Evolutionary conservation across 2,888 invertebrate genomes (phyloP), one percentile per base, ranked within the genome.

Genomic region (Metopia argyrocephala): DNA sequence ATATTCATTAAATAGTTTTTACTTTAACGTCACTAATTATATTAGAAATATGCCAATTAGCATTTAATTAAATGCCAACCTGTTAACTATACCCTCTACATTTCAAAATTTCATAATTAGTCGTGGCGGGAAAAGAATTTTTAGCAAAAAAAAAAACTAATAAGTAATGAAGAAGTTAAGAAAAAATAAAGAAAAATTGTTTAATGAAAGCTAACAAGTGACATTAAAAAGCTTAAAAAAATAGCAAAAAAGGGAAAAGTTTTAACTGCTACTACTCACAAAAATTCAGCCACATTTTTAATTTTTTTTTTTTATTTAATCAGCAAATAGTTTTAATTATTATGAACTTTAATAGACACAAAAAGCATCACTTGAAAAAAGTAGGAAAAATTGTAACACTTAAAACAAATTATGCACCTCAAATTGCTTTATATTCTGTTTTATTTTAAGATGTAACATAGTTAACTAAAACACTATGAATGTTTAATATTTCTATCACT

Each of bases 1-100:
- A 50, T 38, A 59, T 85, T 85, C 80, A 57, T 73, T 50, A 52
- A 65, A 64, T 5, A 68, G 21, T 50, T 62, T 27, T 61, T 54
- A 23, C 62, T 56, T 20, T 66, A 18, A n/a, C 21, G 56, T 28
- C 54, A 46, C 45, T 73, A 62, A 71, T 73, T 73, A 23, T 23
- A 73, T 46, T 46, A 64, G 18, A 64, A 73, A 46, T 56, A 64
- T 23, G 27, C 54, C 56, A 64, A 73, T 73, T 73, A 73, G 54
- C 54, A 64, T 64, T 64, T 56, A 73, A 73, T 64, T 73, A 64
- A 64, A 56, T 64, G 54, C 45, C 54, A 62, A 56, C 23, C 28
- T 62, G 5, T 28, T 64, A 25, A 31, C 15, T 1, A 12, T 18
- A 15, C 62, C 62, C 54, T 46, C 18, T 18, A 48, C 20, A 48